Evolutionary conservation across 2,113 vertebrate species (phyloP).

Genomic region (Ariopsis seemanni): DNA sequence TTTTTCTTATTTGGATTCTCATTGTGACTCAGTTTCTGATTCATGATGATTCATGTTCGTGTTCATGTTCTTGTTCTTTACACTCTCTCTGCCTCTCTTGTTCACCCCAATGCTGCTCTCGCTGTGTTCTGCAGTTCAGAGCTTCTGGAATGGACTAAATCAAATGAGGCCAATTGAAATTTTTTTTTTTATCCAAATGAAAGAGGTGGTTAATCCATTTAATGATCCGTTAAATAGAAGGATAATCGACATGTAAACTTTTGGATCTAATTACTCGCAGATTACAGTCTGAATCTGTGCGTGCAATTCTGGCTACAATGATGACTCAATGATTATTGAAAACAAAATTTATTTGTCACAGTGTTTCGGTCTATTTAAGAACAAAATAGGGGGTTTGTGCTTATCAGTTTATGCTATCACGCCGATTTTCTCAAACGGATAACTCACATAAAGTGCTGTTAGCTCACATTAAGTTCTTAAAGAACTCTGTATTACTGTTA

Average conservation of each 20-base stretch:
- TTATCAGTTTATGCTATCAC: neutral
- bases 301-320: slow-evolving; percentile 1
- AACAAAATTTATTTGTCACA: slow-evolving; percentile 3
- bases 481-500: neutral
- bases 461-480: neutral
- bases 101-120: neutral
- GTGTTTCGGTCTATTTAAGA: slow-evolving; percentile 28
- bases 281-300: slow-evolving; percentile 16
- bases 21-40: neutral
- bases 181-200: neutral
- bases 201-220: slow-evolving; percentile 30
- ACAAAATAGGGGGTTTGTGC: neutral
- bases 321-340: slow-evolving; percentile 14
- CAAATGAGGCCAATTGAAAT: slow-evolving; percentile 3
- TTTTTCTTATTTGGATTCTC: neutral
- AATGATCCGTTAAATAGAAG: slow-evolving; percentile 24
- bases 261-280: slow-evolving; percentile 21
- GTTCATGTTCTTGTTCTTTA: neutral
- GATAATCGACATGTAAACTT: slow-evolving; percentile 28
- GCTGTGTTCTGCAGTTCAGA: neutral
- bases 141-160: neutral
- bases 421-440: neutral
- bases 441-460: neutral
- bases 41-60: no score
- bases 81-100: neutral